phyloP scores from a whole-genome alignment of 1,140 invertebrate genomes.

The Ceratitis capitata region DNA sequence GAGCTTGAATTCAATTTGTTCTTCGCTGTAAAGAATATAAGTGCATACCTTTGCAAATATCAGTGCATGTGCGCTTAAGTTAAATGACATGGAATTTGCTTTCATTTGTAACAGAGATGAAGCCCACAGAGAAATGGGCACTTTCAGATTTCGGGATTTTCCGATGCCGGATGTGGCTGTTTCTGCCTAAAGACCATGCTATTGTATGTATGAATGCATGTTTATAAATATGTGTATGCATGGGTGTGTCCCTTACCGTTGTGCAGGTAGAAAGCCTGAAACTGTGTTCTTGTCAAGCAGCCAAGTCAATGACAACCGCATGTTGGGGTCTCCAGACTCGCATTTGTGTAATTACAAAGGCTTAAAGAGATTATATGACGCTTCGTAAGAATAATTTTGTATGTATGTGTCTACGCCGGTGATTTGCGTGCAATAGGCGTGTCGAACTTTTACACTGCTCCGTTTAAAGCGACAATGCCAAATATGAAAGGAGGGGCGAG shows the following conservation, averaged over 20 bases:
- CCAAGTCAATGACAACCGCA: neutral
- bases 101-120: too few relatives aligned
- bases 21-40: too few relatives aligned
- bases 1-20: too few relatives aligned
- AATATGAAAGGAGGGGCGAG: neutral
- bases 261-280: neutral
- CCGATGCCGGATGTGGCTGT: too few relatives aligned
- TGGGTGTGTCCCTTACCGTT: neutral
- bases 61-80: too few relatives aligned
- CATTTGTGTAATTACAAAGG: neutral
- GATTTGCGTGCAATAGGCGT: neutral
- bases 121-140: too few relatives aligned
- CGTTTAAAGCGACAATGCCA: neutral
- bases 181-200: too few relatives aligned
- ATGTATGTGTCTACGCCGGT: neutral
- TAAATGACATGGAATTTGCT: too few relatives aligned
- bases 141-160: too few relatives aligned
- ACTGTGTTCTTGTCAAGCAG: neutral
- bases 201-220: too few relatives aligned
- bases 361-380: neutral
- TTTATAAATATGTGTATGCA: neutral
- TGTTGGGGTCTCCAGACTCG: neutral
- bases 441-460: neutral
- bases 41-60: neutral
- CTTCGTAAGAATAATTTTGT: neutral